Evolutionary conservation across 2,113 vertebrate species (phyloP).

Genomic region (Platycercus adscitus): DNA sequence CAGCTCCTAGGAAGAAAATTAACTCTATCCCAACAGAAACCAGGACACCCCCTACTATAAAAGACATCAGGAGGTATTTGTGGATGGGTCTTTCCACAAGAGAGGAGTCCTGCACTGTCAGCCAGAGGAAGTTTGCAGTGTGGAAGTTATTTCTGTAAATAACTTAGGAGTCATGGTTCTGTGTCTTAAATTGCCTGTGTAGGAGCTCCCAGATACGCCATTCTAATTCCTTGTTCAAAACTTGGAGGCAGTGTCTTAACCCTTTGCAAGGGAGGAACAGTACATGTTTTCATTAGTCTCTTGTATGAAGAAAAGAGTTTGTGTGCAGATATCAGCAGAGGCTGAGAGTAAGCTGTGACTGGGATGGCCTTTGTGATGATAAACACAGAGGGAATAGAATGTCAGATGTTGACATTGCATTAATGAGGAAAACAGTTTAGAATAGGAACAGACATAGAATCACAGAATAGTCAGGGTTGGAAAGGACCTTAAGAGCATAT

Average conservation of each 20-base stretch:
- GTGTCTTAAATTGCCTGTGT: not conserved
- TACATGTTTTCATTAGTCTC: not conserved
- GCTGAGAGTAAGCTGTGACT: not conserved
- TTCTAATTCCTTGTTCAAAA: not conserved
- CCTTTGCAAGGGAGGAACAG: not conserved
- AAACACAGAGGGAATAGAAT: not conserved
- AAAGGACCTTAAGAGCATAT: not conserved
- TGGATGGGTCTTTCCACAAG: not conserved
- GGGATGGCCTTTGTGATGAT: not conserved
- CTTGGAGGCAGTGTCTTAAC: not conserved
- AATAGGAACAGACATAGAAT: not conserved
- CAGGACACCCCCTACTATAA: not conserved
- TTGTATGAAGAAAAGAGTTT: not conserved
- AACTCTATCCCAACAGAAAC: not conserved
- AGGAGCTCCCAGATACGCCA: not conserved
- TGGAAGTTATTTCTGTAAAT: not conserved
- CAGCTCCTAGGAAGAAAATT: not conserved
- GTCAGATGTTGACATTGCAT: not conserved
- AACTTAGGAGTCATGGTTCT: not conserved
- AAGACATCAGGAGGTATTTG: not conserved
- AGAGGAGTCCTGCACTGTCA: not conserved
- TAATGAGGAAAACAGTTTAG: not conserved
- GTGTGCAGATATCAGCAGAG: not conserved
- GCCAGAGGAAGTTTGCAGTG: not conserved
- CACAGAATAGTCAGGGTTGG: not conserved